phyloP scores from a whole-genome alignment of 2,888 invertebrate species.

The Caenorhabditis auriculariae region DNA sequence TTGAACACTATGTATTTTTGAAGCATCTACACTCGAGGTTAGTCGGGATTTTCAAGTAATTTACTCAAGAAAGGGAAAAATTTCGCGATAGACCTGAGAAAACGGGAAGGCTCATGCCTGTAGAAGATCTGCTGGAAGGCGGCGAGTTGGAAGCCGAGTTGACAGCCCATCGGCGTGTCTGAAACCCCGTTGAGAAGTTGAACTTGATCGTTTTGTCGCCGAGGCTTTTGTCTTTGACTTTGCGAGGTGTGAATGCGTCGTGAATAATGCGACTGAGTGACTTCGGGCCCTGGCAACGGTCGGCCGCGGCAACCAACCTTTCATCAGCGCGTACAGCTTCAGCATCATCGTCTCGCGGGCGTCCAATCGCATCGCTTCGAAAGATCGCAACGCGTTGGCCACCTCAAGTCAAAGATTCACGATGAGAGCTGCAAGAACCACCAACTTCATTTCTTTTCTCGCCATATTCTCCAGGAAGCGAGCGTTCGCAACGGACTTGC shows the following conservation, averaged over 20 bases:
- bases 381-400: slow-evolving; percentile 19
- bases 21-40: no score
- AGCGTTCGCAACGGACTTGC: neutral
- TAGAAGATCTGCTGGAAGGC: slow-evolving; percentile 42
- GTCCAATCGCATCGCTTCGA: slow-evolving; percentile 40
- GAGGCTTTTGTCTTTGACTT: no score
- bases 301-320: slow-evolving; percentile 40
- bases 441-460: slow-evolving; percentile 23
- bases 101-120: slow-evolving; percentile 44
- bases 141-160: slow-evolving; percentile 40
- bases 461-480: no score
- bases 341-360: slow-evolving; percentile 39
- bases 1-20: no score
- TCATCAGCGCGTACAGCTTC: slow-evolving; percentile 35
- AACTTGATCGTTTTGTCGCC: no score
- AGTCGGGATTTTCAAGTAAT: no score
- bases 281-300: neutral
- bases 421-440: neutral
- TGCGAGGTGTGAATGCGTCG: neutral
- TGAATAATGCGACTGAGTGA: neutral
- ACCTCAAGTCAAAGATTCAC: slow-evolving; percentile 6
- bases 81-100: no score
- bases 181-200: no score
- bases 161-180: slow-evolving; percentile 26
- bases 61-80: no score